Base-by-base conservation (phyloP, 2,113 vertebrate species). In the Podilymbus podiceps region DNA sequence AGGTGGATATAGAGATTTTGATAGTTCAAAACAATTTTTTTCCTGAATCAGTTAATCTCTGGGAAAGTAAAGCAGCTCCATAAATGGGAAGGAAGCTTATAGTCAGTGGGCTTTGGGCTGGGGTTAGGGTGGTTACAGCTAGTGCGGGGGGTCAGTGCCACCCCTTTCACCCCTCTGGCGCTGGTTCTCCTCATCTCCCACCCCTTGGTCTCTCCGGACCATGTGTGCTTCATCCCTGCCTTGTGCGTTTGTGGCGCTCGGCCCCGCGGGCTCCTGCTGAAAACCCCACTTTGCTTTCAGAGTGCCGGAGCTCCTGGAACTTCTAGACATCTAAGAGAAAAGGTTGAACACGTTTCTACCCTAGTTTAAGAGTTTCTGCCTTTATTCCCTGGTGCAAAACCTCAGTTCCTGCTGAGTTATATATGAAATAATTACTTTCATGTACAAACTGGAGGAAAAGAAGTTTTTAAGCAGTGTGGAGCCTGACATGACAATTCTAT, bases 401-500 rank as follows among this genome's bases (percentile, higher is more conserved):
- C 90, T 72, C 46, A 59, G 62, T 44, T 81, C 73, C 71, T 20
- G 28, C 75, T 18, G 52, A 38, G 84, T 79, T 88, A 33, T 67
- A 5, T 10, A 27, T 72, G 85, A 69, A 79, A 58, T 95, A 94
- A 97, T 97, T 93, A 85, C 78, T 94, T 92, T 90, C 60, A 9
- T 75, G 92, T 74, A 86, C 81, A 84, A 94, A 64, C 62, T 47
- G 23, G 59, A 16, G 84, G n/a, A 42, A 81, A 71, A 74, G 75
- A 46, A 40, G 22, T 31, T 94, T 77, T 83, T 56, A 68, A 95
- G 88, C 40, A 23, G 25, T 28, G 23, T 3, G 0, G 80, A 67
- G 38, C 6, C 88, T 74, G 94, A 75, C 84, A 95, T 95, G 97
- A 94, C 95, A 85, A 78, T 95, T 97, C 96, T 86, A 27, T 96